Evolutionary conservation across 2,888 invertebrate species (phyloP), one percentile per base, ranked within the genome.

Genomic region (Selenia dentaria): DNA sequence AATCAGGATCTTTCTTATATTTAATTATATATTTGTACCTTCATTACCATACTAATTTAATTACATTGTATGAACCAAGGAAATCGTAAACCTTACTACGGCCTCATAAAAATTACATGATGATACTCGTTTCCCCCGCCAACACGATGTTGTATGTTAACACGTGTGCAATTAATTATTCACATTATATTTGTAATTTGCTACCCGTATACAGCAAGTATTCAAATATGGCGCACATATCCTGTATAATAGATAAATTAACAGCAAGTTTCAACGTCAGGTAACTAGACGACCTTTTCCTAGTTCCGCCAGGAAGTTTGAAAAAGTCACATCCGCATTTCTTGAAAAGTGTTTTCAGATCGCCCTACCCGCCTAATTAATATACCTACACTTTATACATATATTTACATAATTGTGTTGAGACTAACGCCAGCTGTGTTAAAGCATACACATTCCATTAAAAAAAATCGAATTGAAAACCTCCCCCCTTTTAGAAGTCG

Each of bases 221-320:
- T 24, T 24, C 3, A 5, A 25, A 6, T 22, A 3, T 24, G 26
- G 28, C 26, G 38, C n/a, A 32, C 34, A 39, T 34, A 25, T 36
- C 51, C 51, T 57, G 38, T 10, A 51, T 25, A 14, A 43, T 59
- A 54, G 3, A 25, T 10, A 3, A 36, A 46, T 45, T 56, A 41
- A 37, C 25, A 49, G 33, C 40, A 49, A 36, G 11, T 43, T 32
- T 28, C 35, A 32, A 52, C 42, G 52, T 52, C 54, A n/a, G 57
- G 51, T 57, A 58, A 61, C 60, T 41, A 50, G 63, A 47, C 58
- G 66, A 63, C 71, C 71, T 71, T 67, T 66, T 49, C 41, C 56
- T 52, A 59, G 60, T 69, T 75, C 75, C 75, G 75, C 41, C 37
- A 58, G 65, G 67, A 70, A 63, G 52, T 67, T 4, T 11, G 16